phyloP scores from a whole-genome alignment of 1,140 invertebrate species.

The Leguminivora glycinivorella region DNA sequence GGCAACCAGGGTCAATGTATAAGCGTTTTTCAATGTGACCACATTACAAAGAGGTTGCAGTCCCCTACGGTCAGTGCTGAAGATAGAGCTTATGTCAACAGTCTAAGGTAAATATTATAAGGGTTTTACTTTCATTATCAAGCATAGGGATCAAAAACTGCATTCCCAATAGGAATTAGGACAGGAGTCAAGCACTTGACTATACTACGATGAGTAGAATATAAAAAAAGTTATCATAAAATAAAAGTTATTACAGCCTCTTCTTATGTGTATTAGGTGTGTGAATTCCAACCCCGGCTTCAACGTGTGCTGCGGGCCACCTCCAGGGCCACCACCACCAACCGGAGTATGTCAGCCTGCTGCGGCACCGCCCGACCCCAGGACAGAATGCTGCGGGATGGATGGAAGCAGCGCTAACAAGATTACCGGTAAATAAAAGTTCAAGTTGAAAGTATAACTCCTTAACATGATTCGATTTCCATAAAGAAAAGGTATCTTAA shows the following conservation, averaged over 20 bases:
- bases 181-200: too few species aligned
- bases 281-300: slow-evolving; percentile 32
- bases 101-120: background rate
- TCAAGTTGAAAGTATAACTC: background rate
- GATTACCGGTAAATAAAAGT: slow-evolving; percentile 47
- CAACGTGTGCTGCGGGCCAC: slow-evolving; percentile 49
- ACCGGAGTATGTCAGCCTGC: background rate
- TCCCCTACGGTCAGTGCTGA: background rate
- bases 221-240: too few species aligned
- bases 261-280: slow-evolving; percentile 42
- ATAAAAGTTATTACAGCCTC: background rate
- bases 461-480: too few species aligned
- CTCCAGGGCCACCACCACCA: background rate
- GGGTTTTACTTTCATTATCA: too few species aligned
- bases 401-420: slow-evolving; percentile 47
- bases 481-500: too few species aligned
- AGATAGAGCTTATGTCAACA: slow-evolving; percentile 1
- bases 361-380: slow-evolving; percentile 36
- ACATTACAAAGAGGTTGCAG: background rate
- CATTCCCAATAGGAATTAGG: too few species aligned
- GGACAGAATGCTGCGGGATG: slow-evolving; percentile 50
- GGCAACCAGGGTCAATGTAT: background rate
- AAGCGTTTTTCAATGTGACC: background rate
- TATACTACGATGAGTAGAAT: too few species aligned
- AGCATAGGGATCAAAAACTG: too few species aligned